Base-by-base conservation (phyloP, 2,113 vertebrate genomes). In the Ochotona curzoniae region DNA sequence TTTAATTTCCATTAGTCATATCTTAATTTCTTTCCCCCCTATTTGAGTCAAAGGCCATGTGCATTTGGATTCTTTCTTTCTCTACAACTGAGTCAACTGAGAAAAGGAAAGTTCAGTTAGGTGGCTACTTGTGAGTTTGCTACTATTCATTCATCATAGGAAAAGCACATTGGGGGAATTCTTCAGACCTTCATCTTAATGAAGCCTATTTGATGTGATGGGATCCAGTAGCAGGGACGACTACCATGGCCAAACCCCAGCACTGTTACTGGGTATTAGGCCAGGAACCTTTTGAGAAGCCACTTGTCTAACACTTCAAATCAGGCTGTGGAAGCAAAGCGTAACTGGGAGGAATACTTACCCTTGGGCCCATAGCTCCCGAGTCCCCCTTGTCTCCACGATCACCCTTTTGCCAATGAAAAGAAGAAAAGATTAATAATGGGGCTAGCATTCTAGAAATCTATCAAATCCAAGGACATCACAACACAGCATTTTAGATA, bases 311-410 rank as follows among this genome's bases (percentile, higher is more conserved):
- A 6, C 9, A 15, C 38, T 67, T 93, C 32, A 73, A 49, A 30
- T 66, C 4, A 73, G 26, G 38, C 67, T 28, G 8, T 20, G 51
- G 32, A 25, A 6, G 11, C 75, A 73, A 73, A 14, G 2, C 32
- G 67, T 38, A 67, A 20, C 47, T 23, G 35, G 80, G 7, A 93
- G n/a, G 20, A 28, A 76, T 63, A 98, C 99, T 98, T 92, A 99
- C 99, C 97, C 92, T 98, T 35, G 98, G 99, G 74, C 99, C 99
- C 87, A 96, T 51, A 61, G 96, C 95, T 93, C 99, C 99, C 11
- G 97, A 78, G 78, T 99, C 99, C 92, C 99, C 99, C 97, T 98
- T 99, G 93, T 99, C 98, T 96, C 99, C 99, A 96, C 89, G 95
- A 84, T 99, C 99, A 49, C 99, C 99, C 99, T 99, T 93, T 92